A percentile compares a stretch with the other conserved stretches of the same genome.
phyloP scores from a whole-genome alignment of 1,140 invertebrate genomes.

The Megathymus violae region DNA sequence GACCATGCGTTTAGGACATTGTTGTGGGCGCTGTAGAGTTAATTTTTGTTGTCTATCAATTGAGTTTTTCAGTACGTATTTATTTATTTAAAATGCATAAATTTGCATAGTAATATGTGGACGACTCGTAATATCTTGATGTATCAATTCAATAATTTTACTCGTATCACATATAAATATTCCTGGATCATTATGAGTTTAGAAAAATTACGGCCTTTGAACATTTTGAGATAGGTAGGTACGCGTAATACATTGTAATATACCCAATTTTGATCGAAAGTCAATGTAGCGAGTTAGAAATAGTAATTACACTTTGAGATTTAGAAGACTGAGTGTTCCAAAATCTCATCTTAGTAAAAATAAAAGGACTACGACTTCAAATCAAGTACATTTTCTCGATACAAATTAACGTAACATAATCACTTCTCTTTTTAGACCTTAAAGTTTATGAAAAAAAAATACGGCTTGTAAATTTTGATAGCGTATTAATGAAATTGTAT shows the following conservation, averaged over 20 bases:
- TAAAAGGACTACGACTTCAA: slow-evolving; percentile 3
- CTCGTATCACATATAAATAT: not conserved
- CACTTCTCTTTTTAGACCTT: slow-evolving; percentile 18
- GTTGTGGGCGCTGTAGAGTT: too few relatives aligned
- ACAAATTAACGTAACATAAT: not conserved
- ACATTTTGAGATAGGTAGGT: not conserved
- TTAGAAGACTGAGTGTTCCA: slow-evolving; percentile 35
- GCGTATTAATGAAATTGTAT: slow-evolving; percentile 19
- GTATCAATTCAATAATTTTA: not conserved
- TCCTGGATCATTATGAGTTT: not conserved
- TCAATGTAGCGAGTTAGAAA: not conserved
- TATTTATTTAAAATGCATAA: too few relatives aligned
- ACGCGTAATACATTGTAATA: not conserved
- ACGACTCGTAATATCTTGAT: too few relatives aligned
- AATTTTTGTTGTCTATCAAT: too few relatives aligned
- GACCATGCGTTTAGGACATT: too few relatives aligned
- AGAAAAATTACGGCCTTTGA: not conserved
- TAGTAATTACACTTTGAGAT: slow-evolving; percentile 7
- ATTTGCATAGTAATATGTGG: too few relatives aligned
- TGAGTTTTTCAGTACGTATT: too few relatives aligned
- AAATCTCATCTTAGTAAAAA: slow-evolving; percentile 28
- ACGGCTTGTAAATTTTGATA: slow-evolving; percentile 22
- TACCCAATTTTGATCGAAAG: slow-evolving; percentile 2
- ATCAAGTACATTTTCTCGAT: slow-evolving; percentile 2
- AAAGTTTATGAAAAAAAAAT: slow-evolving; percentile 5